Percentiles rank a stretch among this genome's conserved stretches.
phyloP scores from a whole-genome alignment of 2,888 invertebrate genomes.

The Polylopha cassiicola region DNA sequence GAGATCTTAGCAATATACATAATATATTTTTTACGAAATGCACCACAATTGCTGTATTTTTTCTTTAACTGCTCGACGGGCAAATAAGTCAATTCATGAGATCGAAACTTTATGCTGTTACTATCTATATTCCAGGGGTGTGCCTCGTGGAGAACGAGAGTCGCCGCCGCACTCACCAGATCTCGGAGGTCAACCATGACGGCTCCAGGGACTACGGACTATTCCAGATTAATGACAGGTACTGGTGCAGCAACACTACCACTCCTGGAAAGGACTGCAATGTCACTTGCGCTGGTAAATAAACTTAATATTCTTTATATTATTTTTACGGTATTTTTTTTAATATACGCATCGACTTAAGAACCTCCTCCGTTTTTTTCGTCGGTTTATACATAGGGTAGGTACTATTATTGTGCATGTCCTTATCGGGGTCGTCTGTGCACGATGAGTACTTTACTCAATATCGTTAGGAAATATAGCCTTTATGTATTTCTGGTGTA shows the following conservation, averaged over 20 bases:
- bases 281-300: conserved; percentile 48
- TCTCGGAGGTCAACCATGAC: conserved; percentile 56
- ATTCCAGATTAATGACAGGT: conserved; percentile 69
- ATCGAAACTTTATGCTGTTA: not conserved
- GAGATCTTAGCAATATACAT: no score
- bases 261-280: conserved; percentile 60
- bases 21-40: no score
- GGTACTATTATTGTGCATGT: no score
- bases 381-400: no score
- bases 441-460: not conserved
- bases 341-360: no score
- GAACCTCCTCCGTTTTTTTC: no score
- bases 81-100: no score
- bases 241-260: conserved; percentile 58
- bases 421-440: not conserved
- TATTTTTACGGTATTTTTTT: no score
- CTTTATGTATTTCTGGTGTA: not conserved
- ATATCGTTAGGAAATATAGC: no score
- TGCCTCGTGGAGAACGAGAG: conserved; percentile 69
- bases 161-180: conserved; percentile 51
- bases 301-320: no score
- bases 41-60: no score
- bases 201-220: conserved; percentile 73
- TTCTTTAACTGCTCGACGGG: not conserved
- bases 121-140: conserved; percentile 46